These are phyloP conservation scores for Paragorgia papillata DNA, from an alignment of 92 coral and sea anemone species.

Conservation along the genomic window DNA sequence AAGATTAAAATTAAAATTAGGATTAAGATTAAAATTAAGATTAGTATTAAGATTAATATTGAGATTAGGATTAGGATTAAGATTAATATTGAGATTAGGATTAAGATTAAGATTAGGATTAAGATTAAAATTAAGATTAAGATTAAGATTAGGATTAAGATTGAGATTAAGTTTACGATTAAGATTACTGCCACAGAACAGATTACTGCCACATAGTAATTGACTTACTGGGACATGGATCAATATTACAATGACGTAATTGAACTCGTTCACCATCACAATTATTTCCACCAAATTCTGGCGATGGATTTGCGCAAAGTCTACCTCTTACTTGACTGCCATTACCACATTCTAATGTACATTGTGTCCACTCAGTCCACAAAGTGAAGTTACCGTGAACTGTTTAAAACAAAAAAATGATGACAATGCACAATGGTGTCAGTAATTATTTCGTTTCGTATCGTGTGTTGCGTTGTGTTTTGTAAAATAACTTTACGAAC, in stretches of 20 bases:
- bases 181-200: neutral
- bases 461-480: too few species aligned
- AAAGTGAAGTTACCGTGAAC: slow-evolving; percentile 15
- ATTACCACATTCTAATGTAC: slow-evolving; percentile 26
- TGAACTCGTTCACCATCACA: slow-evolving; percentile 11
- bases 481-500: too few species aligned
- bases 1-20: too few species aligned
- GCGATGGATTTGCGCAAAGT: slow-evolving; percentile 9
- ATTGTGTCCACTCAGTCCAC: slow-evolving; percentile 1
- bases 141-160: too few species aligned
- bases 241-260: neutral
- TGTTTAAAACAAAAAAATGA: neutral
- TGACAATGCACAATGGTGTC: neutral
- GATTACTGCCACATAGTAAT: neutral
- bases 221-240: neutral
- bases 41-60: neutral
- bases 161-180: neutral
- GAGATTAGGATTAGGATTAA: too few species aligned
- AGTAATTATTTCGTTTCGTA: too few species aligned
- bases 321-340: slow-evolving; percentile 17
- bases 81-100: too few species aligned
- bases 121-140: too few species aligned
- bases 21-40: too few species aligned
- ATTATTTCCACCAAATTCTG: neutral
- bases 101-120: too few species aligned